A percentile compares a stretch with the other conserved stretches of the same genome.
Conservation (phyloP, 2,888 invertebrate genomes). For the Caenorhabditis becei region DNA sequence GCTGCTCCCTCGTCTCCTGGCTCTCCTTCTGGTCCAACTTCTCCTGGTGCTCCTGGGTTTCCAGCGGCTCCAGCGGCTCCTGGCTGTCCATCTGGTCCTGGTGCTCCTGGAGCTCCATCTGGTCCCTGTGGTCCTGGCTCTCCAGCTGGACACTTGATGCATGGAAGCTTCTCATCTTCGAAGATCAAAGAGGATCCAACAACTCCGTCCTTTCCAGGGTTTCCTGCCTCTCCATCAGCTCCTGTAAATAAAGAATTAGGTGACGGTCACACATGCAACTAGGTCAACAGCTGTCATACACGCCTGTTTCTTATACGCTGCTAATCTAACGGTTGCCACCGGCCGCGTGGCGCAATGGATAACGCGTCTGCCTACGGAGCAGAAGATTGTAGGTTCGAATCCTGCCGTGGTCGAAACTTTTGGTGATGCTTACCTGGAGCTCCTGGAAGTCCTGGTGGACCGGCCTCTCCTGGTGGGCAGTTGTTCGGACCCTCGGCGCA, state of each 20-base stretch:
- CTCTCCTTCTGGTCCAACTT: conserved; percentile 45
- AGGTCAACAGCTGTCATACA: background rate
- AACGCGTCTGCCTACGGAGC: conserved; percentile 82
- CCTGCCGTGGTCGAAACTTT: conserved; percentile 76
- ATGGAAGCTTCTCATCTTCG: conserved; percentile 41
- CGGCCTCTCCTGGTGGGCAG: conserved; percentile 52
- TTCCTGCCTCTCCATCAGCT: conserved; percentile 44
- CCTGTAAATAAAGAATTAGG: conserved; percentile 18
- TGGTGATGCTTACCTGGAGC: conserved; percentile 31
- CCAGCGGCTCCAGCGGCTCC: conserved; percentile 41
- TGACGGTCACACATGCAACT: background rate
- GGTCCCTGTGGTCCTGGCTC: conserved; percentile 52
- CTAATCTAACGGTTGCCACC: background rate
- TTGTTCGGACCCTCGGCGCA: conserved; percentile 51
- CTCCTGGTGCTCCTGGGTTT: conserved; percentile 39
- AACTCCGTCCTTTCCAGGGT: conserved; percentile 44
- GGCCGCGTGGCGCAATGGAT: conserved; percentile 70
- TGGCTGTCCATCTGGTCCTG: conserved; percentile 46
- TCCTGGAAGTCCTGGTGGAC: conserved; percentile 55
- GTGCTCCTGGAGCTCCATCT: conserved; percentile 52
- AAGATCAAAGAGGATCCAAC: conserved; percentile 37
- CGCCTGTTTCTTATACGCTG: background rate
- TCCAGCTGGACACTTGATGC: conserved; percentile 60
- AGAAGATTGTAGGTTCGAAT: conserved; percentile 82
- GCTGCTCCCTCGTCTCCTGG: conserved; percentile 53